Evolutionary conservation across 1,140 invertebrate genomes (phyloP).

Genomic region (Maconellicoccus hirsutus): DNA sequence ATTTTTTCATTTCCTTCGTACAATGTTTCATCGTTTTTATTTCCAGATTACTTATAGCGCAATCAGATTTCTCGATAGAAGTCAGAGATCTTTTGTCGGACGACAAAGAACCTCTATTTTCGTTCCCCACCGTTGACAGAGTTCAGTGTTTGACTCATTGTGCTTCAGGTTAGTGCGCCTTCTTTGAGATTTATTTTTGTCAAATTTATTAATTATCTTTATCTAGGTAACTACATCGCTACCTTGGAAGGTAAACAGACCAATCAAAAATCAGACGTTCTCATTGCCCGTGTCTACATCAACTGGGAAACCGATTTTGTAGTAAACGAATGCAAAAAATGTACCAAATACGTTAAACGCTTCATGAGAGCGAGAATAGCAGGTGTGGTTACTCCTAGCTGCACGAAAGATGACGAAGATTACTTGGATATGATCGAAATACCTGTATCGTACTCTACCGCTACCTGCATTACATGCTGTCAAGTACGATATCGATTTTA

Average conservation of each 20-base stretch:
- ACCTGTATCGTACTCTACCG: constrained; percentile 40
- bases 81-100: constrained; percentile 7
- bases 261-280: constrained; percentile 40
- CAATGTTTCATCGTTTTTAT: not conserved
- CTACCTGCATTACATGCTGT: constrained; percentile 46
- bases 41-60: constrained; percentile 7
- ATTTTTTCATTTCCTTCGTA: not conserved
- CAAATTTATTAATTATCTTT: no score
- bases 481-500: constrained; percentile 33
- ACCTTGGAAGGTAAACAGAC: constrained; percentile 48
- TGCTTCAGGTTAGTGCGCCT: not conserved
- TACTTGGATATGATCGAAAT: constrained; percentile 55
- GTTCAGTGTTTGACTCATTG: not conserved
- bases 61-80: not conserved
- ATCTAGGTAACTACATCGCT: constrained; percentile 47
- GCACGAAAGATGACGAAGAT: constrained; percentile 28
- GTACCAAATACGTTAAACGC: constrained; percentile 36
- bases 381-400: constrained; percentile 49
- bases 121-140: not conserved
- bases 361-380: constrained; percentile 56
- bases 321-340: constrained; percentile 31
- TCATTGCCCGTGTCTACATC: constrained; percentile 49
- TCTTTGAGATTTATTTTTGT: no score
- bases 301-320: constrained; percentile 42
- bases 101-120: not conserved